Evolutionary conservation across 2,888 invertebrate genomes (phyloP).

Genomic region (Orthosia gothica): DNA sequence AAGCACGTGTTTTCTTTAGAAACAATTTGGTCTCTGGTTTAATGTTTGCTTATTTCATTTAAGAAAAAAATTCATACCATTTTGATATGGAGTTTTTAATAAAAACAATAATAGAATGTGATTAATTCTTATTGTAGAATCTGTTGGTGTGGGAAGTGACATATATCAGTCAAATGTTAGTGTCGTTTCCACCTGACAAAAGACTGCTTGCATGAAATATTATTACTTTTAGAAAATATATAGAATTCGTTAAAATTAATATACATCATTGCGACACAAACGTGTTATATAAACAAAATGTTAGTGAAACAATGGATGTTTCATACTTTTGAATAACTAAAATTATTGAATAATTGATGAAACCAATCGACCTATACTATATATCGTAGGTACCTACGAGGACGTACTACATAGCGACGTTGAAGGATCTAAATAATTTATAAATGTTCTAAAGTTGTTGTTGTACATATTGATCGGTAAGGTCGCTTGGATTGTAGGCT

Average conservation of each 20-base stretch:
- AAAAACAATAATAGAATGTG: constrained; percentile 52
- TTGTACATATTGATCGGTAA: constrained; percentile 87
- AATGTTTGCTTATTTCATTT: constrained; percentile 46
- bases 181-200: constrained; percentile 72
- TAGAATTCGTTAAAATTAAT: constrained; percentile 67
- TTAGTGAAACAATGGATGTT: constrained; percentile 60
- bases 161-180: constrained; percentile 50
- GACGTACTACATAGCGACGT: constrained; percentile 67
- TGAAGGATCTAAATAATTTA: constrained; percentile 72
- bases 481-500: constrained; percentile 88
- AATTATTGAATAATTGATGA: constrained; percentile 61
- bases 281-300: constrained; percentile 66
- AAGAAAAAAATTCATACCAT: constrained; percentile 46
- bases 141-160: constrained; percentile 48
- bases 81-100: constrained; percentile 56
- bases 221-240: constrained; percentile 71
- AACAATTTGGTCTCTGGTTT: constrained; percentile 15
- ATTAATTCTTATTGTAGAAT: constrained; percentile 48
- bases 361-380: constrained; percentile 64
- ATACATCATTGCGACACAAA: constrained; percentile 59
- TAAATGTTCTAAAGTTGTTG: constrained; percentile 82
- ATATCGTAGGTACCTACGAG: constrained; percentile 64
- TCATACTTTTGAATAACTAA: constrained; percentile 64
- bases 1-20: constrained; percentile 11
- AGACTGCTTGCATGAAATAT: constrained; percentile 83